Evolutionary conservation across 2,113 vertebrate species (phyloP).

Genomic region (Hirundichthys speculiger): DNA sequence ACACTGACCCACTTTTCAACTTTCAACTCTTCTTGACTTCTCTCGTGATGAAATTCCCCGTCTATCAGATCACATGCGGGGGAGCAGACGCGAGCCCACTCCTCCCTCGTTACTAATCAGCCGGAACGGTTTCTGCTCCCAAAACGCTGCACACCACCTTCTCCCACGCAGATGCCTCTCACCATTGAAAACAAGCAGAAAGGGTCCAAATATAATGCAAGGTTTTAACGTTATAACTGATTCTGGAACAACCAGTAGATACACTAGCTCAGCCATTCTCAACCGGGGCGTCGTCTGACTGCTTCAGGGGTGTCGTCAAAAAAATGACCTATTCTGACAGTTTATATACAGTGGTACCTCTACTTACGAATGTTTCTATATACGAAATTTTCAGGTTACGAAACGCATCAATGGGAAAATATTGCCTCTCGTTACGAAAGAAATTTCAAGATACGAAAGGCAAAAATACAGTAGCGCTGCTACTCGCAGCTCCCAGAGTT

Average conservation of each 20-base stretch:
- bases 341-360: too few relatives aligned
- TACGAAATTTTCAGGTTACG: too few relatives aligned
- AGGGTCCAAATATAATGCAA: not conserved
- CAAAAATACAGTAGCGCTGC: too few relatives aligned
- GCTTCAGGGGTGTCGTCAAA: too few relatives aligned
- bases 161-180: slow-evolving; percentile 35
- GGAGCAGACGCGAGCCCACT: slow-evolving; percentile 33
- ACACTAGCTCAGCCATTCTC: too few relatives aligned
- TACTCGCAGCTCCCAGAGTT: too few relatives aligned
- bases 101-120: slow-evolving; percentile 66
- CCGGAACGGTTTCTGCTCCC: slow-evolving; percentile 44
- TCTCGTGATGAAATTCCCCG: slow-evolving; percentile 38
- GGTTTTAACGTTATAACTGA: not conserved
- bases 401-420: too few relatives aligned
- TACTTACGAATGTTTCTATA: too few relatives aligned
- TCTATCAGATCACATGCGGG: slow-evolving; percentile 65
- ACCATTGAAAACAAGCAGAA: slow-evolving; percentile 10
- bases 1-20: slow-evolving; percentile 67
- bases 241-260: not conserved
- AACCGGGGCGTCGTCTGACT: too few relatives aligned
- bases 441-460: too few relatives aligned
- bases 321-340: too few relatives aligned
- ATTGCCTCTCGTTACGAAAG: too few relatives aligned
- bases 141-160: slow-evolving; percentile 13
- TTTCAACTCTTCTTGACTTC: slow-evolving; percentile 62